Percentiles rank a stretch among this genome's conserved stretches.
phyloP scores from a whole-genome alignment of 2,113 vertebrate species.

The Redunca redunca region DNA sequence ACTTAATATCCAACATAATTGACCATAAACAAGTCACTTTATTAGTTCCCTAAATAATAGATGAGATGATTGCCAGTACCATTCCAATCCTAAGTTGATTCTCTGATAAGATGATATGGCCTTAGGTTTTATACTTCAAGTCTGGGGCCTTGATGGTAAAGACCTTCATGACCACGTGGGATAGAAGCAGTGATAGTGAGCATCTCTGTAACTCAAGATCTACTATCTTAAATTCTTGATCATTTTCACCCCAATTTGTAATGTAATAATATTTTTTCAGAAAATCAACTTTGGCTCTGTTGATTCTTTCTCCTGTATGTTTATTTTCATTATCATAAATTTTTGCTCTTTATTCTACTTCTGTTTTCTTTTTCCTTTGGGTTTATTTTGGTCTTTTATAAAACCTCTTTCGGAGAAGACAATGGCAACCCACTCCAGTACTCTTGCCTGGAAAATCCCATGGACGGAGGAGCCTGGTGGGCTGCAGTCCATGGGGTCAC shows the following conservation, averaged over 20 bases:
- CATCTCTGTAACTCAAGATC: background rate
- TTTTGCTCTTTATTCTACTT: background rate
- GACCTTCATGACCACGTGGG: background rate
- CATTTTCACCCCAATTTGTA: background rate
- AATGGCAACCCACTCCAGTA: background rate
- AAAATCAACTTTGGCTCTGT: background rate
- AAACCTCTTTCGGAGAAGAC: background rate
- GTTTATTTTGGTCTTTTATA: background rate
- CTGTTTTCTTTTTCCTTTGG: background rate
- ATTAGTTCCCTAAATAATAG: background rate
- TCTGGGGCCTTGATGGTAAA: background rate
- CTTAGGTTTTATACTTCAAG: background rate
- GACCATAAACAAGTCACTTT: background rate
- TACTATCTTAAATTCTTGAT: background rate
- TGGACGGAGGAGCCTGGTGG: accelerated
- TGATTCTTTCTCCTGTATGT: background rate
- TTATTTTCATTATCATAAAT: background rate
- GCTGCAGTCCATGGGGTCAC: accelerated
- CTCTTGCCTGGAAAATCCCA: background rate
- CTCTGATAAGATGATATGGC: background rate
- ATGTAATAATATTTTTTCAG: background rate
- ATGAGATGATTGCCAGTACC: background rate
- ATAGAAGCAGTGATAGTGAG: background rate
- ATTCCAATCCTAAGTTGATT: background rate
- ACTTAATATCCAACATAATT: background rate